Evolutionary conservation across 2,797 vertebrate genomes (phyloP), one percentile per base, ranked within the genome.

Genomic region (Salarias fasciatus): DNA sequence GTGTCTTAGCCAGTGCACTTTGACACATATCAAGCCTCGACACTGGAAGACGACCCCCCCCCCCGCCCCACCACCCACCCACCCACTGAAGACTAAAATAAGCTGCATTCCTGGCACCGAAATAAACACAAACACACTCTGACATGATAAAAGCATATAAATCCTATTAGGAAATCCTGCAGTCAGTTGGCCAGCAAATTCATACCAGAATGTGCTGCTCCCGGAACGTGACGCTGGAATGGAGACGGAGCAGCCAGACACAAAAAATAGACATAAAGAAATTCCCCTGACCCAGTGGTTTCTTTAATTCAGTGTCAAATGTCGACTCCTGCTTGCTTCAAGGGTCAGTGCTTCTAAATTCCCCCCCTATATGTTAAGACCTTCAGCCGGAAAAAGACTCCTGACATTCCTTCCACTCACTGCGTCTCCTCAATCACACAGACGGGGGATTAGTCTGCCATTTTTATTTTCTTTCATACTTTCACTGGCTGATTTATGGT

Each of bases 401-500:
- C 59, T 63, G 69, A 81, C 79, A 73, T 38, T 61, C 51, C 38
- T 37, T 66, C 36, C 60, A 44, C 80, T 80, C 59, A 13, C 75
- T 44, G 42, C 15, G 14, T 78, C 64, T 80, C 54, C 50, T 66
- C 75, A 50, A 56, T 84, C 80, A 64, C 72, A 71, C 66, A 63
- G 73, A 77, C 50, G 4, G 47, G 49, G 79, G 61, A 88, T 86
- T 83, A 82, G 58, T 48, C 56, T 51, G 40, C 48, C 43, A 37
- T 72, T 4, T 66, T 74, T 60, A 67, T 57, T 49, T 11, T 15
- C 54, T n/a, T 48, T 46, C 52, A 15, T 43, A 62, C 71, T 79
- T 64, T 52, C 57, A 24, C 53, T 14, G 43, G 45, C 68, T 86
- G 86, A 91, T 89, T 82, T 81, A 90, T 89, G 75, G 75, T 49